A percentile compares a stretch with the other conserved stretches of the same genome.
Conservation (phyloP, 2,888 invertebrate genomes). For the Cerastis rubricosa region DNA sequence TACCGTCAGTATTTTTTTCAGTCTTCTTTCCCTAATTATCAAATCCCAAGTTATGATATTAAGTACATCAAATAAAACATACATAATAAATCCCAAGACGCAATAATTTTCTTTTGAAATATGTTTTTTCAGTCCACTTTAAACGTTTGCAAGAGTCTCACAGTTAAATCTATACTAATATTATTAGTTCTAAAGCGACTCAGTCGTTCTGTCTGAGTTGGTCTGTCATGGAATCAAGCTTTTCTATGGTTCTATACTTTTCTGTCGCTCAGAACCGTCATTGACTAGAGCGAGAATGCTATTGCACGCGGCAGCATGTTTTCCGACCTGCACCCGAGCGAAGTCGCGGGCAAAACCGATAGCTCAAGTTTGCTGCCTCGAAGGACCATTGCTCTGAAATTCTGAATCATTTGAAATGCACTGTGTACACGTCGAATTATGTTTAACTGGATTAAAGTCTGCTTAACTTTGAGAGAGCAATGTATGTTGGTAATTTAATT, state of each 20-base stretch:
- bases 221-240: too few species aligned
- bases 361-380: constrained; percentile 37
- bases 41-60: constrained; percentile 7
- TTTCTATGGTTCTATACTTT: too few species aligned
- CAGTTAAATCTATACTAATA: not conserved
- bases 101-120: not conserved
- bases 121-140: constrained; percentile 23
- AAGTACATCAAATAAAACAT: constrained; percentile 11
- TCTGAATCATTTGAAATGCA: constrained; percentile 53
- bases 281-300: too few species aligned
- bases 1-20: not conserved
- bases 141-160: constrained; percentile 20
- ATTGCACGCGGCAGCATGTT: too few species aligned
- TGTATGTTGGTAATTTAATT: constrained; percentile 41
- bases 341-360: not conserved
- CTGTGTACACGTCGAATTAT: constrained; percentile 38
- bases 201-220: not conserved
- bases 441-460: constrained; percentile 46
- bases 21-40: too few species aligned
- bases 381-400: constrained; percentile 39
- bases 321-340: not conserved
- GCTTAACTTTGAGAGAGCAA: constrained; percentile 40
- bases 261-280: too few species aligned
- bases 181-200: not conserved
- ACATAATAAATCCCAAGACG: constrained; percentile 7